These are phyloP conservation scores for Eilema depressum DNA, from an alignment of 2,888 invertebrate species.

Conservation along the genomic window DNA sequence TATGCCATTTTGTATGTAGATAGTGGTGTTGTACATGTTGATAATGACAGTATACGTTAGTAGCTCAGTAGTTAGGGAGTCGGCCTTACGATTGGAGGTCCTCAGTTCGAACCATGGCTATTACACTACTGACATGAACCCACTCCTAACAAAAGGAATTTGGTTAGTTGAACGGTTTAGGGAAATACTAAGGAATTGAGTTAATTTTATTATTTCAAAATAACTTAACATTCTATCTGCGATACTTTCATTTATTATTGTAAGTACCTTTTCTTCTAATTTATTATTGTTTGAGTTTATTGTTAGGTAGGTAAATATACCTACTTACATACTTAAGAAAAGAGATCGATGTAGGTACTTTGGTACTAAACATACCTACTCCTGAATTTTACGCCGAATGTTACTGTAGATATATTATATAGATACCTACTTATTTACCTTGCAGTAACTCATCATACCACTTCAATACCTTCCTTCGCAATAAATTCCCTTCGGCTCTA, in stretches of 20 bases:
- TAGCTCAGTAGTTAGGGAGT: not conserved
- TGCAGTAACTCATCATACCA: constrained; percentile 59
- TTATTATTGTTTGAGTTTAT: too few relatives aligned
- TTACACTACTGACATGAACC: too few relatives aligned
- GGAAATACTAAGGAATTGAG: too few relatives aligned
- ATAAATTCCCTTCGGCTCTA: constrained; percentile 75
- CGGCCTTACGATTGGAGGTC: not conserved
- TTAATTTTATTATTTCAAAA: too few relatives aligned
- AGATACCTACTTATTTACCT: constrained; percentile 9
- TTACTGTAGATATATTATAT: constrained; percentile 8
- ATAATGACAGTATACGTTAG: not conserved
- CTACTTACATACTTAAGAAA: not conserved
- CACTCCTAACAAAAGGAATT: too few relatives aligned
- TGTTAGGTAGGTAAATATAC: too few relatives aligned
- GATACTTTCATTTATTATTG: not conserved
- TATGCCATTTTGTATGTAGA: constrained; percentile 26
- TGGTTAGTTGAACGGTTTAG: too few relatives aligned
- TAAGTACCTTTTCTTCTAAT: too few relatives aligned
- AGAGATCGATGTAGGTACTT: not conserved
- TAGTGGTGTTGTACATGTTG: not conserved
- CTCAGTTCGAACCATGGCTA: not conserved
- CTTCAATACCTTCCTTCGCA: constrained; percentile 71
- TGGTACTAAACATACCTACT: not conserved
- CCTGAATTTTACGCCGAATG: not conserved
- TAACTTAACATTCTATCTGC: not conserved